A percentile compares a stretch with the other conserved stretches of the same genome.
phyloP scores from a whole-genome alignment of 2,888 invertebrate genomes.

The Gymnoscelis rufifasciata region DNA sequence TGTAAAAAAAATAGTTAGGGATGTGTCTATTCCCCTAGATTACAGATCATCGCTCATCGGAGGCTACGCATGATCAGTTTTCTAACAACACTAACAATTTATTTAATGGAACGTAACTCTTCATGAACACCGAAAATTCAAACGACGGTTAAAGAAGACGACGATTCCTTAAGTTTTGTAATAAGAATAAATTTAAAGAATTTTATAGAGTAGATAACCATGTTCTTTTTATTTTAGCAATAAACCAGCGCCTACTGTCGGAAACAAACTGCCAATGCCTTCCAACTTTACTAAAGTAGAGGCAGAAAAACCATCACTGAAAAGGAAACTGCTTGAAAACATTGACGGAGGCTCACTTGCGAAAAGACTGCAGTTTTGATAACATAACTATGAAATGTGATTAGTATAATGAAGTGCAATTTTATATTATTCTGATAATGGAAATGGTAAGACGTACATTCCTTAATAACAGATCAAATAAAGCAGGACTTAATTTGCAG shows the following conservation, averaged over 20 bases:
- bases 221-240: conserved; percentile 81
- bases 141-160: no score
- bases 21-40: no score
- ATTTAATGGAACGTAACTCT: no score
- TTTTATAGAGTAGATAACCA: no score
- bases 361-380: conserved; percentile 82
- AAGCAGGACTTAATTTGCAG: conserved; percentile 35
- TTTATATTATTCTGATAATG: conserved; percentile 24
- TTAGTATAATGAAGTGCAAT: conserved; percentile 44
- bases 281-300: conserved; percentile 81
- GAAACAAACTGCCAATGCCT: conserved; percentile 90
- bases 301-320: conserved; percentile 83
- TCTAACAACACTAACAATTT: no score
- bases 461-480: conserved; percentile 16
- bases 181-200: no score
- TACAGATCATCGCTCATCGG: no score
- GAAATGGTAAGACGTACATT: conserved; percentile 12
- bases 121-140: no score
- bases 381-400: conserved; percentile 24
- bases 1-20: no score
- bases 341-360: conserved; percentile 84
- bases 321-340: conserved; percentile 86
- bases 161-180: no score
- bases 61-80: no score
- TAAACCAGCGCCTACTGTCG: conserved; percentile 92